Conservation (phyloP, 2,113 vertebrate species). For the Chloropsis hardwickii region DNA sequence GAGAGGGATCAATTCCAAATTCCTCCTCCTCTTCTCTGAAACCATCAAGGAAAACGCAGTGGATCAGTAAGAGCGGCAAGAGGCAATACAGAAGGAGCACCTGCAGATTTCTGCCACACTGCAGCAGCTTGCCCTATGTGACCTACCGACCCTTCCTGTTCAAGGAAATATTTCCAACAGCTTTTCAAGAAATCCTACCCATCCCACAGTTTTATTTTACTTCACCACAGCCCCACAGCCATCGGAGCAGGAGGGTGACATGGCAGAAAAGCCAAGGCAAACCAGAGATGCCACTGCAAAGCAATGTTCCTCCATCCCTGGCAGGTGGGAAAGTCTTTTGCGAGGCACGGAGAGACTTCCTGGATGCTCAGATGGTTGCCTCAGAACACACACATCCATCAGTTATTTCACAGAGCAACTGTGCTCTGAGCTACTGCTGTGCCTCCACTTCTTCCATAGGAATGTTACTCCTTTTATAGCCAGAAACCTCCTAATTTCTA, state of each 20-base stretch:
- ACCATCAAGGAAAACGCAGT: neutral
- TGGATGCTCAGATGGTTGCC: too few relatives aligned
- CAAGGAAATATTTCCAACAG: neutral
- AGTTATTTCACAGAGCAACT: neutral
- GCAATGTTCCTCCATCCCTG: neutral
- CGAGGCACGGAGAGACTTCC: neutral
- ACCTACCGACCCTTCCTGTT: neutral
- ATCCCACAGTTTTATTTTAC: neutral
- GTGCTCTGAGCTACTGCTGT: neutral
- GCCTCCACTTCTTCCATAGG: neutral
- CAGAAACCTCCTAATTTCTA: neutral
- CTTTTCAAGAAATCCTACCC: neutral
- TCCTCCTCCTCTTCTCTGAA: constrained; percentile 87
- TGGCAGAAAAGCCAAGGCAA: neutral
- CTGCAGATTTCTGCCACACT: neutral
- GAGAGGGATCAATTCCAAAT: constrained; percentile 90
- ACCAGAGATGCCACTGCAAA: neutral
- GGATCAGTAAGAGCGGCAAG: neutral
- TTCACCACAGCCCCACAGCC: neutral
- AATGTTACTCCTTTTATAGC: neutral
- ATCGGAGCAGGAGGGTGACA: neutral
- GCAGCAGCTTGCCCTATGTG: neutral
- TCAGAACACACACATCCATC: neutral
- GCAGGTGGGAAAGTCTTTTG: neutral
- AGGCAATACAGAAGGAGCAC: neutral